Evolutionary conservation across 2,797 vertebrate genomes (phyloP), one percentile per base, ranked within the genome.

Genomic region (Acanthurus leucopareius): DNA sequence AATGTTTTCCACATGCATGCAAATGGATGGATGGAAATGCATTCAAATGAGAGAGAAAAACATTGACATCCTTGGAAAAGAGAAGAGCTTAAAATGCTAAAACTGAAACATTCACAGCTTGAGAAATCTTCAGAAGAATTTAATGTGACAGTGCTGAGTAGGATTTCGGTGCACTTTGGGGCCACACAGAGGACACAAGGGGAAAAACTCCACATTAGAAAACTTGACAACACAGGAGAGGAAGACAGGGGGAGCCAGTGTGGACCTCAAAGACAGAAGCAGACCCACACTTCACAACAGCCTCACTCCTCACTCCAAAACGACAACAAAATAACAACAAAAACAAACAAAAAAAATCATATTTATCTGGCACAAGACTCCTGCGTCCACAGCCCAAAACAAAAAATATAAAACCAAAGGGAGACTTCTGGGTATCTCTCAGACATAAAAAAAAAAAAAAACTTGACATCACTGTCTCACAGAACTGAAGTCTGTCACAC

Each of bases 261-360:
- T 82, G 88, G 88, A 87, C 80, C 84, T 88, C 73, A 62, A 85
- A 90, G 93, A 92, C 88, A 65, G 89, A 89, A 95, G 92, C 90
- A 92, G 93, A 87, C 75, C 85, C 89, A 90, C 88, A 89, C 87
- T 84, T 78, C 88, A 91, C 86, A 67, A 83, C 85, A 84, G 79
- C 71, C 53, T 84, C 84, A 82, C 75, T 82, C 77, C 69, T 88
- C 80, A 80, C 80, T 79, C 68, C 68, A 65, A 69, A 40, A 56
- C 48, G 61, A 83, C 32, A 35, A 35, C 5, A 44, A 1, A 44
- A 61, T 1, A 19, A 44, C 16, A 45, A 4, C 35, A 58, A 76
- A 40, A 58, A 48, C 44, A 0, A 45, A 60, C 52, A 49, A 63
- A 54, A 49, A 54, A 81, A 48, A 80, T 82, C 35, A 80, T 56